phyloP scores from a whole-genome alignment of 2,797 vertebrate genomes.

The Hylomyscus alleni region DNA sequence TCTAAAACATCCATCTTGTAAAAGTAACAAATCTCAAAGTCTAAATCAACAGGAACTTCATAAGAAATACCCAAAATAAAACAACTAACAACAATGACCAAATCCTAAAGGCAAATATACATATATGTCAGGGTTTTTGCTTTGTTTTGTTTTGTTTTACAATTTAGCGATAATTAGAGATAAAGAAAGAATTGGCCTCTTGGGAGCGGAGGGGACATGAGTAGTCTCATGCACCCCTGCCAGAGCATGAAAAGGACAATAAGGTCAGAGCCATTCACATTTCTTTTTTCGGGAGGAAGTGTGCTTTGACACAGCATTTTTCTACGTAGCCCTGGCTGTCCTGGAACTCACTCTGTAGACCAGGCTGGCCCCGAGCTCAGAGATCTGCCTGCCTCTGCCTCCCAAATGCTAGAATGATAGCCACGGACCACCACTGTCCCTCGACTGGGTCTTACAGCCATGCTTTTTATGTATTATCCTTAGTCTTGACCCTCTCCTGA shows the following conservation, averaged over 20 bases:
- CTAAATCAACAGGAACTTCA: conserved; percentile 17
- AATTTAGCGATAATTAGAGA: conserved; percentile 38
- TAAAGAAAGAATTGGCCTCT: neutral
- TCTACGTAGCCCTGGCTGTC: neutral
- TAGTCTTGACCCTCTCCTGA: neutral
- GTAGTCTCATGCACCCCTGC: neutral
- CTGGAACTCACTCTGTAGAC: neutral
- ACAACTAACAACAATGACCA: neutral
- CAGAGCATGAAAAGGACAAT: neutral
- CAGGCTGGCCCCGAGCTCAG: neutral
- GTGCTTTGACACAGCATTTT: neutral
- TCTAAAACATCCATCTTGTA: conserved; percentile 46
- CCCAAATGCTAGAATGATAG: neutral
- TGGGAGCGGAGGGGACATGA: conserved; percentile 9
- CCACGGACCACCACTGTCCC: neutral
- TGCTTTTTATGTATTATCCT: neutral
- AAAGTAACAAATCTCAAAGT: conserved; percentile 17
- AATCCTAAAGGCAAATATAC: neutral
- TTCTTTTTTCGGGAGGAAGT: neutral
- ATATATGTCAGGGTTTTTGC: too few species aligned
- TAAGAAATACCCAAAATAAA: conserved; percentile 24
- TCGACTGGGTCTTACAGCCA: neutral
- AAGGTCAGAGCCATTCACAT: neutral
- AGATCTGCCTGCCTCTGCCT: neutral
- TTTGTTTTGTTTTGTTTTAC: conserved; percentile 11